phyloP scores from a whole-genome alignment of 2,888 invertebrate species.

The Acanthosepion pharaonis region DNA sequence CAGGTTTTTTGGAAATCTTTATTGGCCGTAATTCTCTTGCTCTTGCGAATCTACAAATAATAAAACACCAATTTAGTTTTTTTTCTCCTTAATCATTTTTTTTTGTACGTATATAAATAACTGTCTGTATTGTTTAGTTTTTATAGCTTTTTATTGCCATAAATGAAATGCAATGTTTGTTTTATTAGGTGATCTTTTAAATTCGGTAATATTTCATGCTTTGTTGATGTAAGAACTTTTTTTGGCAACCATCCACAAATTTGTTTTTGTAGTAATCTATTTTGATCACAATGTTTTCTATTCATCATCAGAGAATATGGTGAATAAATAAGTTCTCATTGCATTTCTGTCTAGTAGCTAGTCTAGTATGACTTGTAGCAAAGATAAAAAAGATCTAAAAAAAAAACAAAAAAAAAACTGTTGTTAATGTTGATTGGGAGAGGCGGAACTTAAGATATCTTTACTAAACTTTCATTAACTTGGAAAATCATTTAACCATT shows the following conservation, averaged over 20 bases:
- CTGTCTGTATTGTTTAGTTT: too few relatives aligned
- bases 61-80: neutral
- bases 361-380: neutral
- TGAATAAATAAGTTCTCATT: neutral
- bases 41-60: neutral
- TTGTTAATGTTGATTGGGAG: neutral
- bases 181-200: neutral
- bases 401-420: neutral
- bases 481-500: neutral
- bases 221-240: neutral
- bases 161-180: neutral
- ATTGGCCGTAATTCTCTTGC: neutral
- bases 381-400: neutral
- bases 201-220: neutral
- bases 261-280: neutral
- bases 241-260: neutral
- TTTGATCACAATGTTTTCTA: constrained; percentile 21
- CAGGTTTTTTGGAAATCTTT: neutral
- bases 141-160: neutral
- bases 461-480: neutral
- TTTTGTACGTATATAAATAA: too few relatives aligned
- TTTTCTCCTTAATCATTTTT: too few relatives aligned
- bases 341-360: neutral
- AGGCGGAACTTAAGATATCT: neutral
- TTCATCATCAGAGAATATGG: neutral